Evolutionary conservation across 2,797 vertebrate genomes (phyloP).

Genomic region (Oreonectes daqikongensis): DNA sequence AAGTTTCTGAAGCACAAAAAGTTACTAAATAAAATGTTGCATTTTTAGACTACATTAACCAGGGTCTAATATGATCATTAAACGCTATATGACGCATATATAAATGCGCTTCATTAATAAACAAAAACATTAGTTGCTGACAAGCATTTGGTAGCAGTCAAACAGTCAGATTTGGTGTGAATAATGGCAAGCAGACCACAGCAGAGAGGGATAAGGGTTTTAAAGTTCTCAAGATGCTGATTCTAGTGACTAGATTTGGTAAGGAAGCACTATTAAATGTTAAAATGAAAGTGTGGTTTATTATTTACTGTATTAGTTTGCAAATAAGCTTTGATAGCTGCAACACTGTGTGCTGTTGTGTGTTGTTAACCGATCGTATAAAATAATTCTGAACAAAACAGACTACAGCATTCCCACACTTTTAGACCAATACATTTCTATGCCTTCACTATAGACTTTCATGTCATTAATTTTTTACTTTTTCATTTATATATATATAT

Average conservation of each 20-base stretch:
- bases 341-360: slow-evolving; percentile 40
- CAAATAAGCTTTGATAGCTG: slow-evolving; percentile 8
- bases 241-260: slow-evolving; percentile 4
- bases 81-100: no score
- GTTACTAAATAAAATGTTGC: neutral
- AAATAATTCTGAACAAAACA: neutral
- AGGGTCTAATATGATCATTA: neutral
- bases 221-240: neutral
- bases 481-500: no score
- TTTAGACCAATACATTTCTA: neutral
- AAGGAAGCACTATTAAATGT: neutral
- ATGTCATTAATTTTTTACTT: no score
- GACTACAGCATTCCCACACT: neutral
- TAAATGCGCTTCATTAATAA: neutral
- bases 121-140: slow-evolving; percentile 11
- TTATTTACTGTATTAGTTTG: neutral
- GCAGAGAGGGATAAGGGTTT: neutral
- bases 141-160: neutral
- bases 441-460: no score
- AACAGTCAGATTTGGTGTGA: neutral
- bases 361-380: slow-evolving; percentile 2
- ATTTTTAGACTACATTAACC: slow-evolving; percentile 6
- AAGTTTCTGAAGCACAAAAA: slow-evolving; percentile 80
- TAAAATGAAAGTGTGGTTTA: neutral
- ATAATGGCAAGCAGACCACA: neutral